These are phyloP conservation scores for Antheraea assamensis DNA, from an alignment of 2,888 invertebrate genomes.

Conservation along the genomic window DNA sequence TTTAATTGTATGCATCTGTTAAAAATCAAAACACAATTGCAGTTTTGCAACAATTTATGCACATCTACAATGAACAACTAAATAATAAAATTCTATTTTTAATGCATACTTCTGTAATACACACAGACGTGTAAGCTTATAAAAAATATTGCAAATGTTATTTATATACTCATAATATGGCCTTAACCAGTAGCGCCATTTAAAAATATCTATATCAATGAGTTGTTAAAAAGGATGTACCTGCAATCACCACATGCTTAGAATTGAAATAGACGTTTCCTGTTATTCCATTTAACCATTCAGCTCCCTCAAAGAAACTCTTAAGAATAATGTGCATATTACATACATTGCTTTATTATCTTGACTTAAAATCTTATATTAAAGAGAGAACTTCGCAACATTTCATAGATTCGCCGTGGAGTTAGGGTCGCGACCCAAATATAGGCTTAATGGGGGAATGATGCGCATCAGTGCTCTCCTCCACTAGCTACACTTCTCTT, in stretches of 20 bases:
- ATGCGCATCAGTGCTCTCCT: too few species aligned
- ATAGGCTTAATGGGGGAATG: too few species aligned
- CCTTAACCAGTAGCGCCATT: background rate
- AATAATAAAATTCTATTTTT: background rate
- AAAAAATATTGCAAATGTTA: background rate
- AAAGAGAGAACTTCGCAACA: background rate
- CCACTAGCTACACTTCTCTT: too few species aligned
- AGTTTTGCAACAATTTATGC: too few species aligned
- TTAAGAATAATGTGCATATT: background rate
- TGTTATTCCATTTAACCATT: conserved; percentile 24
- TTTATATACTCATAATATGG: background rate
- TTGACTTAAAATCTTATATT: background rate
- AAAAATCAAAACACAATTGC: too few species aligned
- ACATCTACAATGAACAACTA: background rate
- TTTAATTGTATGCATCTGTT: too few species aligned
- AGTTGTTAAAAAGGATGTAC: conserved; percentile 15
- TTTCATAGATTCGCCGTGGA: too few species aligned
- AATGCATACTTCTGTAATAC: background rate
- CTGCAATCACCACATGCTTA: background rate
- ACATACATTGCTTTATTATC: background rate
- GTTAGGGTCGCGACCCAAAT: too few species aligned
- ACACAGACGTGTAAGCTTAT: background rate
- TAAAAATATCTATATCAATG: background rate
- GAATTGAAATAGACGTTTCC: conserved; percentile 30
- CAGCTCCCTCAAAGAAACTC: background rate